A percentile compares a stretch with the other conserved stretches of the same genome.
Evolutionary conservation across 2,797 vertebrate genomes (phyloP).

Genomic region (Danio jaintianensis): DNA sequence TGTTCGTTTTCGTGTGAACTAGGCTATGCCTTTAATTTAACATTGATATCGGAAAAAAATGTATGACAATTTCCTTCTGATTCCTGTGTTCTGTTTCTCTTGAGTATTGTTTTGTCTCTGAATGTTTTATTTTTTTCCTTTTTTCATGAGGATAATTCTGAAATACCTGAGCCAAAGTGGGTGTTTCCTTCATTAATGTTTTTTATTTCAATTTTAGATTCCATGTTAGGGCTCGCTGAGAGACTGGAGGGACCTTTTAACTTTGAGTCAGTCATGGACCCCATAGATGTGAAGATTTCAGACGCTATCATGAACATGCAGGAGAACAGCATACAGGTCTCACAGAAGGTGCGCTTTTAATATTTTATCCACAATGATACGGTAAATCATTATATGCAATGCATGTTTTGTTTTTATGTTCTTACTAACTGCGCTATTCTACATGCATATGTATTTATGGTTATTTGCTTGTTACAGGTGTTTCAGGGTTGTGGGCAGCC

Average conservation of each 20-base stretch:
- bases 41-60: too few relatives aligned
- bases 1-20: too few relatives aligned
- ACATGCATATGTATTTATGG: neutral
- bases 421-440: neutral
- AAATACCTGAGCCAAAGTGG: neutral
- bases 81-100: too few relatives aligned
- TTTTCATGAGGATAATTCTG: too few relatives aligned
- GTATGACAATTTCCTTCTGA: too few relatives aligned
- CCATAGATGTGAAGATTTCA: constrained; percentile 96
- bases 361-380: neutral
- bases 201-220: constrained; percentile 76
- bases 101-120: neutral
- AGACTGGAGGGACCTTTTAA: constrained; percentile 96
- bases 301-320: constrained; percentile 99
- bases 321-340: constrained; percentile 97
- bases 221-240: constrained; percentile 91
- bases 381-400: neutral
- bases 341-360: constrained; percentile 85
- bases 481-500: constrained; percentile 96
- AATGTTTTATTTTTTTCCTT: too few relatives aligned
- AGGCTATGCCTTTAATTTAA: too few relatives aligned
- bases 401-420: neutral
- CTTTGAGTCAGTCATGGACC: constrained; percentile 95
- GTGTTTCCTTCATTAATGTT: neutral
- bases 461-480: constrained; percentile 76